These are phyloP conservation scores for Perizoma affinitatum DNA, from an alignment of 2,888 invertebrate genomes.

Conservation along the genomic window DNA sequence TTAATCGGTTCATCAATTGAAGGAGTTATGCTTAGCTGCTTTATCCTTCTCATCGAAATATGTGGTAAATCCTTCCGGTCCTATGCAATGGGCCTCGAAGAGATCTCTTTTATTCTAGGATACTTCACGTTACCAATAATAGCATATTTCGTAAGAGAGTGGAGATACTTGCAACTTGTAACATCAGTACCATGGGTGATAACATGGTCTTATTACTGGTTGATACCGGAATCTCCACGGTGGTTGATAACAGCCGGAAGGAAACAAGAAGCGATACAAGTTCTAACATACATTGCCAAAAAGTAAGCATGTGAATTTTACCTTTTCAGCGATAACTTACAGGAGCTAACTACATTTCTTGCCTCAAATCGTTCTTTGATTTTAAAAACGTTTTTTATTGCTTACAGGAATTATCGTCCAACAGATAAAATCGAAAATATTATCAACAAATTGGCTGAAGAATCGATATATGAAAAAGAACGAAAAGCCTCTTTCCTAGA, in stretches of 20 bases:
- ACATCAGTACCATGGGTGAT: conserved; percentile 80
- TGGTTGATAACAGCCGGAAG: conserved; percentile 90
- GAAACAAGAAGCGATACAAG: conserved; percentile 83
- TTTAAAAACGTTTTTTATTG: too few relatives aligned
- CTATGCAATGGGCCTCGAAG: conserved; percentile 81
- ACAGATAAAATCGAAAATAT: conserved; percentile 58
- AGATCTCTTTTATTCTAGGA: conserved; percentile 81
- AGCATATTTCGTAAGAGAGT: conserved; percentile 84
- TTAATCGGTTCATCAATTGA: conserved; percentile 85
- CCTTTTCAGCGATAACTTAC: too few relatives aligned
- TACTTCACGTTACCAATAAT: conserved; percentile 82
- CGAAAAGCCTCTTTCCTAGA: conserved; percentile 70
- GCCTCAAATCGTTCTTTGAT: too few relatives aligned
- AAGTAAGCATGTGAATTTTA: conserved; percentile 44
- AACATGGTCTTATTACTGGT: conserved; percentile 86
- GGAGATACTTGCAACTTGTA: conserved; percentile 84
- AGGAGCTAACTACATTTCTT: too few relatives aligned
- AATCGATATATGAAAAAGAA: conserved; percentile 52
- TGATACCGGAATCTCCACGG: conserved; percentile 91
- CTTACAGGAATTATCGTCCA: conserved; percentile 71
- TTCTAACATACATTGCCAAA: conserved; percentile 87
- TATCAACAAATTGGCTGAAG: conserved; percentile 55
- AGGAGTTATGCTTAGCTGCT: conserved; percentile 87
- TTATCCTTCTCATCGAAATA: conserved; percentile 86
- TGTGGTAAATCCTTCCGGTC: conserved; percentile 83